Conservation (phyloP, 2,113 vertebrate genomes). For the Xerus inauris region DNA sequence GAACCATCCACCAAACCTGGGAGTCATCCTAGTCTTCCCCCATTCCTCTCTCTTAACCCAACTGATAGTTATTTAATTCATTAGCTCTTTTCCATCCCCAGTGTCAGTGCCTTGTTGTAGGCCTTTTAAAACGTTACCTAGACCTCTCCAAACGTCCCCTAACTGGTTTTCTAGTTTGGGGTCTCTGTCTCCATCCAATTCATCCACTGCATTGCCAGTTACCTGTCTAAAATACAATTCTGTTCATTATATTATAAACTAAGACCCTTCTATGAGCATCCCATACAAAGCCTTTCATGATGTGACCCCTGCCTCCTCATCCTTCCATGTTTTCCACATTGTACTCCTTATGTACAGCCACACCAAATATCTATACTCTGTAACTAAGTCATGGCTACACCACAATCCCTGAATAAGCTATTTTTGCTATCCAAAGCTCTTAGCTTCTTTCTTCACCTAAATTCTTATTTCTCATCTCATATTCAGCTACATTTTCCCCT, state of each 20-base stretch:
- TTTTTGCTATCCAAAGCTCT: background rate
- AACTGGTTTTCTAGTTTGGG: background rate
- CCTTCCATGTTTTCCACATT: background rate
- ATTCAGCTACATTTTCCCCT: background rate
- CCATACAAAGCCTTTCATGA: background rate
- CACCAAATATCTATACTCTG: background rate
- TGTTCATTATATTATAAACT: background rate
- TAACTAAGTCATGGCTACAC: background rate
- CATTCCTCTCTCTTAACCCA: background rate
- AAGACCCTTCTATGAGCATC: background rate
- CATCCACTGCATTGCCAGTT: background rate
- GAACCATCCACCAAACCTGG: background rate
- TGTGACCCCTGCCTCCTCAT: background rate
- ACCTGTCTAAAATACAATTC: background rate
- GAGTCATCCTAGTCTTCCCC: background rate
- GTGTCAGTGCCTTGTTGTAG: background rate
- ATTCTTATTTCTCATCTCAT: background rate
- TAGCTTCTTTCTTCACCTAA: background rate
- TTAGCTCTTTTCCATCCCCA: background rate
- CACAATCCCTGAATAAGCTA: background rate
- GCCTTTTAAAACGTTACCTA: background rate
- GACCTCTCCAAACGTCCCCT: background rate
- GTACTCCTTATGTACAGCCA: background rate
- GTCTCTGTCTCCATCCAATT: background rate
- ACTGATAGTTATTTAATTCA: background rate